Conservation (phyloP, 2,888 invertebrate species). For the Drosophila falleni region DNA sequence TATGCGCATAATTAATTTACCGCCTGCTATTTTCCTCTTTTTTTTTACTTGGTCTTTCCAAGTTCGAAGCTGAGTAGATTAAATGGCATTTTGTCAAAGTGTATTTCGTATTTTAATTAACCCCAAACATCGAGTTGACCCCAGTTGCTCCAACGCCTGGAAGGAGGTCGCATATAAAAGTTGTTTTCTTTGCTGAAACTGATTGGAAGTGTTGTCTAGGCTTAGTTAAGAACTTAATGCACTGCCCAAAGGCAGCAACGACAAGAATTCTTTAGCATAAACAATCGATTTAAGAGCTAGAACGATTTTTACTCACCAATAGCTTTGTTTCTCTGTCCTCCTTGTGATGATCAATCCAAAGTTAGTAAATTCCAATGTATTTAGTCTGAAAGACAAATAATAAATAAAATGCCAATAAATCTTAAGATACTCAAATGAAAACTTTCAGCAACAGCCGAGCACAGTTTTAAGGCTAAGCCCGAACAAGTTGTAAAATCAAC, state of each 20-base stretch:
- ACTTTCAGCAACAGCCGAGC: conserved; percentile 9
- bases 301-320: conserved; percentile 42
- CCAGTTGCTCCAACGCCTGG: background rate
- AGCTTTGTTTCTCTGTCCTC: conserved; percentile 6
- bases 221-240: conserved; percentile 32
- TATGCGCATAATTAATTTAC: conserved; percentile 76
- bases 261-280: conserved; percentile 24
- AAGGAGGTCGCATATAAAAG: background rate
- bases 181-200: conserved; percentile 4
- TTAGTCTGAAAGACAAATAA: conserved; percentile 51
- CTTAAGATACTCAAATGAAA: conserved; percentile 4
- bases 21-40: conserved; percentile 31
- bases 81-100: conserved; percentile 77
- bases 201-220: conserved; percentile 2
- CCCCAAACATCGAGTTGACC: conserved; percentile 18
- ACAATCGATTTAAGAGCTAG: conserved; percentile 22
- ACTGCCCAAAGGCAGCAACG: conserved; percentile 2
- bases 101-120: conserved; percentile 72
- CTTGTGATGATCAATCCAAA: conserved; percentile 34
- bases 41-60: conserved; percentile 28
- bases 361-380: conserved; percentile 54
- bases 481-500: conserved; percentile 23
- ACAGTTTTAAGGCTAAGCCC: conserved; percentile 37
- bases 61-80: conserved; percentile 70
- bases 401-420: conserved; percentile 21